Conservation (phyloP, 2,888 invertebrate genomes). For the Oligia latruncula region DNA sequence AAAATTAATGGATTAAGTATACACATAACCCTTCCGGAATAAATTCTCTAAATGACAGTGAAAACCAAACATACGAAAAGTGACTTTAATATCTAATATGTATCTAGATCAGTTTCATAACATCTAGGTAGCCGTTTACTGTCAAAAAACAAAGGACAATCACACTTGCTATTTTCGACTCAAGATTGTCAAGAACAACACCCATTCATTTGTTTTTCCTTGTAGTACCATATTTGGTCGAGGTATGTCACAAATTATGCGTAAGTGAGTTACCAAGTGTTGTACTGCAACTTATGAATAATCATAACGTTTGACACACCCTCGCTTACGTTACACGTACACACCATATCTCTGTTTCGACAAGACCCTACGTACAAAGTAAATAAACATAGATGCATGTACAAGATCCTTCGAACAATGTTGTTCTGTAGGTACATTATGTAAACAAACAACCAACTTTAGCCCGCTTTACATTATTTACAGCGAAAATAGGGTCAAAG, state of each 20-base stretch:
- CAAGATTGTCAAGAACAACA: neutral
- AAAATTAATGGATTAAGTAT: neutral
- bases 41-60: neutral
- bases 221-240: neutral
- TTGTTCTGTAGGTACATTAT: slow-evolving; percentile 31
- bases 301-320: slow-evolving; percentile 34
- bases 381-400: slow-evolving; percentile 33
- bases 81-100: neutral
- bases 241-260: neutral
- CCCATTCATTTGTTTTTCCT: neutral
- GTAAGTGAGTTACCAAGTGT: slow-evolving; percentile 6
- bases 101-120: neutral
- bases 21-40: neutral
- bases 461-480: slow-evolving; percentile 58
- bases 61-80: neutral
- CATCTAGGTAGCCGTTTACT: neutral
- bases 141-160: neutral
- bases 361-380: slow-evolving; percentile 26
- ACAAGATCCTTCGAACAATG: slow-evolving; percentile 18
- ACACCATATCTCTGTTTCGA: slow-evolving; percentile 35
- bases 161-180: neutral
- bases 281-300: slow-evolving; percentile 47
- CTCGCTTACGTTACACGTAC: slow-evolving; percentile 26
- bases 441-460: slow-evolving; percentile 43
- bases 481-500: slow-evolving; percentile 51